These are phyloP conservation scores for Nymphalis c-album DNA, from an alignment of 2,888 invertebrate species.

Conservation along the genomic window DNA sequence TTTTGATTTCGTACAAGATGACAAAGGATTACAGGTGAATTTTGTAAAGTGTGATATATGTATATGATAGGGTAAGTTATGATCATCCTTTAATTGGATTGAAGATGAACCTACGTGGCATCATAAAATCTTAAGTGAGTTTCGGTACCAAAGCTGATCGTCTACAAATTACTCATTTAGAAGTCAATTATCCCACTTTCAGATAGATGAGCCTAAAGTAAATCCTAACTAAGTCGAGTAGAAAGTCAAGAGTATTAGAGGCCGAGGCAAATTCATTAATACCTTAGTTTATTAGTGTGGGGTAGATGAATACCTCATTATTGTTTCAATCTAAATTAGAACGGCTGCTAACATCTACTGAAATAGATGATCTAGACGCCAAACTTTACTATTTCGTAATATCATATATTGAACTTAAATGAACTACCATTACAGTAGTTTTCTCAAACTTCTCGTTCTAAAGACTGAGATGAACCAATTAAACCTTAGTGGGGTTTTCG, in stretches of 20 bases:
- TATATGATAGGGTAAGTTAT: neutral
- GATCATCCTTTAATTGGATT: neutral
- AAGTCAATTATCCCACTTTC: slow-evolving; percentile 13
- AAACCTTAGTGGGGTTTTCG: too few relatives aligned
- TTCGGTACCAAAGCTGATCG: slow-evolving; percentile 4
- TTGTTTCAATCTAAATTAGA: neutral
- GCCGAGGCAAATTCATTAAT: slow-evolving; percentile 14
- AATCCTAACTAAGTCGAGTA: slow-evolving; percentile 11
- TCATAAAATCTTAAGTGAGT: neutral
- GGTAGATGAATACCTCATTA: neutral
- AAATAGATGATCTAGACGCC: too few relatives aligned
- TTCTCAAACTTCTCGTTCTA: too few relatives aligned
- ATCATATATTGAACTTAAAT: too few relatives aligned
- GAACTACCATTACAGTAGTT: too few relatives aligned
- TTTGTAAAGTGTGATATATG: too few relatives aligned
- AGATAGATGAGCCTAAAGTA: slow-evolving; percentile 1
- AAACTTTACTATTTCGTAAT: too few relatives aligned
- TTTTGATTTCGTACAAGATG: too few relatives aligned
- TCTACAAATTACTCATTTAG: slow-evolving; percentile 14
- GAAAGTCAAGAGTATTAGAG: slow-evolving; percentile 1
- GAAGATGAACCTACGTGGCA: neutral
- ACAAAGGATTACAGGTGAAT: too few relatives aligned
- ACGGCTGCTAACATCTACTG: neutral
- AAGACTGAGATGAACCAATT: too few relatives aligned
- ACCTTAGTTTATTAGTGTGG: slow-evolving; percentile 7